Percentiles rank a stretch among this genome's conserved stretches.
Conservation (phyloP, 2,797 vertebrate species). For the Onychomys torridus region DNA sequence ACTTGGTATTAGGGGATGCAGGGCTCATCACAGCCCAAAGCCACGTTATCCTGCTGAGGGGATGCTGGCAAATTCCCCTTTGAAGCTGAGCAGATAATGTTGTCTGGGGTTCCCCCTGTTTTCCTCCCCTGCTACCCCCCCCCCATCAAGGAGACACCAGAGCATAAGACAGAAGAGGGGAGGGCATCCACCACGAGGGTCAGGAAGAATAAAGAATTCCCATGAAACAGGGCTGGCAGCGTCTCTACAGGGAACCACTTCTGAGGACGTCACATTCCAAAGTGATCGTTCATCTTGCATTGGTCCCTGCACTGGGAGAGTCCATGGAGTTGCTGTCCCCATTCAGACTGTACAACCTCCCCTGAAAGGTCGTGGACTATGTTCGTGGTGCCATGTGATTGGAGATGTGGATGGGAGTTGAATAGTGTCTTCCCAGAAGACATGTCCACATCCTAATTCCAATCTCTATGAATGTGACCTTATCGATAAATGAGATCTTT, state of each 20-base stretch:
- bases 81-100: background rate
- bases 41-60: background rate
- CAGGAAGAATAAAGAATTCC: background rate
- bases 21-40: background rate
- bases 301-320: background rate
- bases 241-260: background rate
- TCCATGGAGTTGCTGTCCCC: background rate
- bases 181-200: background rate
- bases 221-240: rapidly evolving
- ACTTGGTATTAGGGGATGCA: background rate
- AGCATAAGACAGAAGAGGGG: background rate
- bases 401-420: background rate
- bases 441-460: background rate
- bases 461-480: background rate
- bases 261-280: background rate
- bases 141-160: rapidly evolving
- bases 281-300: background rate
- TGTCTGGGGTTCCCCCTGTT: background rate
- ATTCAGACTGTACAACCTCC: background rate
- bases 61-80: background rate
- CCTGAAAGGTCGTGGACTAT: background rate
- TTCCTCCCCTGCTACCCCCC: no score
- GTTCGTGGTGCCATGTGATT: no score
- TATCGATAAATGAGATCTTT: background rate
- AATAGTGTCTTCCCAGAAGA: background rate